These are phyloP conservation scores for Carcinoscorpius rotundicauda DNA, from an alignment of 1,140 invertebrate genomes.

Conservation along the genomic window DNA sequence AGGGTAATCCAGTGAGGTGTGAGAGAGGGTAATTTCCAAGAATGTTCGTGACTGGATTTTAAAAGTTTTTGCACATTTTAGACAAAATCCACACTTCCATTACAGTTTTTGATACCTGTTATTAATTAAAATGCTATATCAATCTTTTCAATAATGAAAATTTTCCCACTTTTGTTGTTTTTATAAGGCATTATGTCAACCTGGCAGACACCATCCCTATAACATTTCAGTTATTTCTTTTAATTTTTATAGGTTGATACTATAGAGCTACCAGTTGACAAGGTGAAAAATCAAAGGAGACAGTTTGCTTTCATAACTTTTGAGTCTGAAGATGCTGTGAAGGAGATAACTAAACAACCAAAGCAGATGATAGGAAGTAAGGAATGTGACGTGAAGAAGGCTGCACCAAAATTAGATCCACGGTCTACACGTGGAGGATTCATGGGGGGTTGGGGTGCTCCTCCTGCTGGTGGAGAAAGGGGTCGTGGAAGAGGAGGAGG, in stretches of 20 bases:
- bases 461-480: slow-evolving; percentile 34
- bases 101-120: too few species aligned
- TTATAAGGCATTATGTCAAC: too few species aligned
- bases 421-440: slow-evolving; percentile 12
- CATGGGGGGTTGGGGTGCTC: slow-evolving; percentile 47
- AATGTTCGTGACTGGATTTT: too few species aligned
- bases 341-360: slow-evolving; percentile 74
- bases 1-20: too few species aligned
- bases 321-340: slow-evolving; percentile 82
- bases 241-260: slow-evolving; percentile 59
- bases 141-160: too few species aligned
- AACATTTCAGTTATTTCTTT: too few species aligned
- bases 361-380: slow-evolving; percentile 87
- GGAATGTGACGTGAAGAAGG: slow-evolving; percentile 89
- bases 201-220: too few species aligned
- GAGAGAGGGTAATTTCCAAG: too few species aligned
- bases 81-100: too few species aligned
- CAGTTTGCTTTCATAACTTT: slow-evolving; percentile 93
- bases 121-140: too few species aligned
- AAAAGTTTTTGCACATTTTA: too few species aligned
- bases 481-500: slow-evolving; percentile 1
- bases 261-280: slow-evolving; percentile 92
- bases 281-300: slow-evolving; percentile 88
- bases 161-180: too few species aligned
- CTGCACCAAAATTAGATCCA: slow-evolving; percentile 55